A percentile compares a stretch with the other conserved stretches of the same genome.
These are phyloP conservation scores for Diplolepis rosae DNA, from an alignment of 2,888 invertebrate species.

Conservation along the genomic window DNA sequence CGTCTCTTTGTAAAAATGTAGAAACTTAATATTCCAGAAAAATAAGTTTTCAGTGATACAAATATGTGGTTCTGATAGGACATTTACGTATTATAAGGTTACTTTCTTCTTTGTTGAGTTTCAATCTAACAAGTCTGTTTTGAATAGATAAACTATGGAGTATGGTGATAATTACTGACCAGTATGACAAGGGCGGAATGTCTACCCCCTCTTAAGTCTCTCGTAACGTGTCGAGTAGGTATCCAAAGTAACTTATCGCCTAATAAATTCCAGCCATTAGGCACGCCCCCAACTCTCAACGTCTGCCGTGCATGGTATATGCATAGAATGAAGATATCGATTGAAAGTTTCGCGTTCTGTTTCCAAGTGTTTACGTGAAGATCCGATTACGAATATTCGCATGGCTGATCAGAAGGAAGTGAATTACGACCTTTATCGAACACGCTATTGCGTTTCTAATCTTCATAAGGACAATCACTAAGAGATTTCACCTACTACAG, in stretches of 20 bases:
- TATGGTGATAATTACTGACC: neutral
- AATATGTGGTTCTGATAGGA: no score
- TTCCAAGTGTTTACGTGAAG: constrained; percentile 28
- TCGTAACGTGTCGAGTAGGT: constrained; percentile 30
- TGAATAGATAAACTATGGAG: neutral
- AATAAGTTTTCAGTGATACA: no score
- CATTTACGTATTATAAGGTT: no score
- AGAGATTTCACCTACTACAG: constrained; percentile 24
- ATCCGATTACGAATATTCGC: constrained; percentile 29
- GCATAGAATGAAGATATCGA: constrained; percentile 36
- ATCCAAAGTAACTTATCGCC: constrained; percentile 38
- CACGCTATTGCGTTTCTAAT: constrained; percentile 23
- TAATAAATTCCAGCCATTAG: constrained; percentile 43
- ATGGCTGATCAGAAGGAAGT: constrained; percentile 28
- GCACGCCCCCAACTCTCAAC: constrained; percentile 20
- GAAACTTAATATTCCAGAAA: no score
- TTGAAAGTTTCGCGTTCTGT: constrained; percentile 15
- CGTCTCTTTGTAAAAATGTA: no score
- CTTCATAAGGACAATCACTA: constrained; percentile 12
- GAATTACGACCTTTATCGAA: constrained; percentile 23
- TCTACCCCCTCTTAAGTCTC: constrained; percentile 14
- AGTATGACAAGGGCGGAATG: neutral
- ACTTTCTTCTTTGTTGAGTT: no score
- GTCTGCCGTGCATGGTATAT: constrained; percentile 23
- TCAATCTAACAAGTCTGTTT: neutral